Percentiles rank a stretch among this genome's conserved stretches.
phyloP scores from a whole-genome alignment of 1,140 invertebrate species.

The Agrypnia vestita region DNA sequence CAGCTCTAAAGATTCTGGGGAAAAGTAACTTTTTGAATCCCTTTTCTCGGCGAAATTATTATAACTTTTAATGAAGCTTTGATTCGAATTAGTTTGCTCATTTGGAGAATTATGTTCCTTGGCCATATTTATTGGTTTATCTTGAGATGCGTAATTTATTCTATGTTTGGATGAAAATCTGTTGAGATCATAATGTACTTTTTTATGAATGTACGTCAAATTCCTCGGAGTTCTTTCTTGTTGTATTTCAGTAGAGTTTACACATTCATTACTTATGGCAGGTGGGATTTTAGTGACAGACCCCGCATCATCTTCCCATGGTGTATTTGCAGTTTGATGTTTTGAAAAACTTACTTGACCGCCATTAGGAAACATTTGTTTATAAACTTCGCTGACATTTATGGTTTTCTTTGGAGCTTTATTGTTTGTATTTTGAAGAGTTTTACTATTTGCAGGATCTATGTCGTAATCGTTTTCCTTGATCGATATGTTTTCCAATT shows the following conservation, averaged over 20 bases:
- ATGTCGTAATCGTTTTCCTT: neutral
- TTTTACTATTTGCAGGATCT: neutral
- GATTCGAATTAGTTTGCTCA: conserved; percentile 6
- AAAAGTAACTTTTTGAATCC: conserved; percentile 21
- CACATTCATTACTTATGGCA: neutral
- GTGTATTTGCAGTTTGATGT: neutral
- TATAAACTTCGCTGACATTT: conserved; percentile 42
- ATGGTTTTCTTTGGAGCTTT: conserved; percentile 34
- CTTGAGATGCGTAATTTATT: conserved; percentile 6
- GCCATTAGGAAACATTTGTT: conserved; percentile 36
- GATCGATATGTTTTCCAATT: neutral
- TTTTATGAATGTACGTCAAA: conserved; percentile 44
- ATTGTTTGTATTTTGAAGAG: neutral
- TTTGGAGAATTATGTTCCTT: conserved; percentile 6
- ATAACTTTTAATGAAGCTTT: neutral
- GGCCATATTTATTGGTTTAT: neutral
- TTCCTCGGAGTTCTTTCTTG: neutral
- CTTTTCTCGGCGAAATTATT: neutral
- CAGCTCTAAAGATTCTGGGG: conserved; percentile 51
- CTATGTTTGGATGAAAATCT: conserved; percentile 3
- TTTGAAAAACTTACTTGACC: conserved; percentile 3
- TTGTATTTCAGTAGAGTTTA: neutral
- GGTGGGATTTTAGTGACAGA: neutral
- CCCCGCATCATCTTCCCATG: neutral
- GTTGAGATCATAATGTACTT: conserved; percentile 47